These are phyloP conservation scores for Saturnia japonica DNA, from an alignment of 2,888 invertebrate species.

Conservation along the genomic window DNA sequence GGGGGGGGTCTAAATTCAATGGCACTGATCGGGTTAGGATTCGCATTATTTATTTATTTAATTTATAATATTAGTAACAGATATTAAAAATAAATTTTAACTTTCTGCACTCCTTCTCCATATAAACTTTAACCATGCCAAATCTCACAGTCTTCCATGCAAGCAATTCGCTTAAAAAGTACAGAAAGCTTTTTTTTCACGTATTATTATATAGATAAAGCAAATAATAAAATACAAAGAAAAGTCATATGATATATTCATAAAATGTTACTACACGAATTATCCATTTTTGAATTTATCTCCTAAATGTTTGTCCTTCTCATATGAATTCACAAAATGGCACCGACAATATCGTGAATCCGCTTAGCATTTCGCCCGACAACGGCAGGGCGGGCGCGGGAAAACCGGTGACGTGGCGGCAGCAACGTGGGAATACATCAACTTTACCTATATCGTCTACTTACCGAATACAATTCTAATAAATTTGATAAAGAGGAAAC, in stretches of 20 bases:
- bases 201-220: background rate
- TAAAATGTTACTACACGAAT: background rate
- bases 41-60: too few relatives aligned
- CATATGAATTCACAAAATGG: slow-evolving; percentile 56
- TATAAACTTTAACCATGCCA: too few relatives aligned
- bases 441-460: slow-evolving; percentile 65
- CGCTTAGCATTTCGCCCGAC: slow-evolving; percentile 58
- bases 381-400: slow-evolving; percentile 52
- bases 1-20: too few relatives aligned
- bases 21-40: too few relatives aligned
- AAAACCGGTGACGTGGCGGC: slow-evolving; percentile 62
- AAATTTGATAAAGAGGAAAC: slow-evolving; percentile 69
- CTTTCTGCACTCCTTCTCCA: too few relatives aligned
- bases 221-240: background rate
- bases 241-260: background rate
- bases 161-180: too few relatives aligned
- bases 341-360: slow-evolving; percentile 62
- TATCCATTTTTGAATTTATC: slow-evolving; percentile 34
- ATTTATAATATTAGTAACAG: too few relatives aligned
- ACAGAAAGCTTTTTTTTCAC: too few relatives aligned
- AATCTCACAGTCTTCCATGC: too few relatives aligned
- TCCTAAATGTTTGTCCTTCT: slow-evolving; percentile 36
- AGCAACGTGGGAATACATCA: slow-evolving; percentile 47
- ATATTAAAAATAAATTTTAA: too few relatives aligned
- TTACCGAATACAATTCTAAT: slow-evolving; percentile 68